Base-by-base conservation (phyloP, 2,888 invertebrate species). In the Gymnosoma rotundatum region DNA sequence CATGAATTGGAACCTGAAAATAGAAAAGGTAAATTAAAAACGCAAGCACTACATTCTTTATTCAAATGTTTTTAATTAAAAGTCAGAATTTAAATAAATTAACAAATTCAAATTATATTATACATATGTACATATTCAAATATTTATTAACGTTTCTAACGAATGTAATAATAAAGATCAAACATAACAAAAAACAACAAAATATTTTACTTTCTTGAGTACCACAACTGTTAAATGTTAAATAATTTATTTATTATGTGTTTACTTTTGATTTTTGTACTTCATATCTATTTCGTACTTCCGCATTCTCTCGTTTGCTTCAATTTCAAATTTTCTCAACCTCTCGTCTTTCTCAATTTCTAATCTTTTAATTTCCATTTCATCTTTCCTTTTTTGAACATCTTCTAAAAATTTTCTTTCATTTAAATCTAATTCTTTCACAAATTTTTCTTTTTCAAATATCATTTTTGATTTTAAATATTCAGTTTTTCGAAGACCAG, bases 241-340 rank as follows among this genome's bases (percentile, higher is more conserved):
- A 25, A 25, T 25, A 25, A 25, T 25, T 25, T 25, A 25, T 25
- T 25, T 25, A 25, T 25, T 25, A 25, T 25, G 38, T 9, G 6
- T 52, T 52, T 9, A 52, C 6, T 56, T 56, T 56, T 56, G 25
- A 25, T 56, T 25, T 56, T 56, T 56, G 18, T 56, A 56, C 21
- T 56, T 56, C 12, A 25, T 67, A 52, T 67, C 52, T 36, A 67
- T 67, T 67, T 67, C 52, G 20, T 48, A 54, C n/a, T 16, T 67
- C 14, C 32, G 20, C 18, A 67, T 16, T 54, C 21, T 67, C 32
- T 67, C 67, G 21, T 50, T 38, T 36, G 20, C 20, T 32, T 38
- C 38, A 38, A 38, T 38, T 52, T 52, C 38, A 7, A 38, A 38
- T 38, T 38, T 38, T 38, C 38, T 10, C 38, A 25, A 25, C 25